Base-by-base conservation (phyloP, 1,140 invertebrate genomes). In the Adelges cooleyi region DNA sequence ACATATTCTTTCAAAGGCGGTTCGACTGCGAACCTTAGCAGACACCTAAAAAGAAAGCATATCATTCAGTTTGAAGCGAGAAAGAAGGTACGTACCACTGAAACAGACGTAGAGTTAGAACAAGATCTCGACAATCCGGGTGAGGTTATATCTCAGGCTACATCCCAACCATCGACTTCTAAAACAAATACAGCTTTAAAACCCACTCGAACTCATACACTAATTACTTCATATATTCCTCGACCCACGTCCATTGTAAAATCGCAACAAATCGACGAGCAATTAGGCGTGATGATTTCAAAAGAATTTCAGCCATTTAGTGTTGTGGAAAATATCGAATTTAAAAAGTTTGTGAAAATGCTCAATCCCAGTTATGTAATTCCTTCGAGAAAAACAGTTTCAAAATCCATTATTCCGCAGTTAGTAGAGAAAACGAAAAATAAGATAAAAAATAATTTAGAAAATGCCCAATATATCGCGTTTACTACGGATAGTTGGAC, bases 271-370 rank as follows among this genome's bases (percentile, higher is more conserved):
- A 38, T 71, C 22, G 67, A 71, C 52, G 22, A 38, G 23, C 68
- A 71, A 48, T 38, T 70, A 20, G 53, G 67, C 25, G 68, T 67
- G 44, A 70, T 70, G 71, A 67, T 71, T 29, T 23, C 56, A 10
- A 70, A 70, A 65, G 71, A 70, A n/a, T 69, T 69, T 56, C 68
- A 71, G 54, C 68, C 69, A 29, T 68, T 70, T 40, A 51, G 56
- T 52, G 52, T 71, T 13, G 70, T 72, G 1, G 69, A 72, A 53
- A 68, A 72, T 62, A n/a, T 17, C 49, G 70, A 70, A 49, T 69
- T 71, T 38, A 53, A 40, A 66, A 67, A 69, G 54, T 65, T 70
- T 13, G 56, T 71, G n/a, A 18, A 67, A 20, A 18, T 69, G 40
- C 29, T 69, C 25, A 68, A 65, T 56, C 69, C 69, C 17, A 65